Evolutionary conservation across 2,888 invertebrate species (phyloP).

Genomic region (Standfussiana lucernea): DNA sequence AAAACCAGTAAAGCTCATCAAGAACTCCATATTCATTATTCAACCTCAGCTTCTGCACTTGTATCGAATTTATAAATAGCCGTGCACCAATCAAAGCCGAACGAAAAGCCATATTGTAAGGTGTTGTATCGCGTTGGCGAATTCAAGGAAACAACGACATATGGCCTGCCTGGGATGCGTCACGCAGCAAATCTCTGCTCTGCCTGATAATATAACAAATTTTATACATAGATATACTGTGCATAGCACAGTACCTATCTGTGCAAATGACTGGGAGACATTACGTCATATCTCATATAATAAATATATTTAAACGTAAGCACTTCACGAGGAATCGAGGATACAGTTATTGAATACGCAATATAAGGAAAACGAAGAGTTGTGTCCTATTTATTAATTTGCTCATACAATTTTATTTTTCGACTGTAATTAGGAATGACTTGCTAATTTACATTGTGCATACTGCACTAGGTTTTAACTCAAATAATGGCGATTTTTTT

Average conservation of each 20-base stretch:
- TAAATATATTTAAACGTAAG: constrained; percentile 19
- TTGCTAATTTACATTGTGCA: not conserved
- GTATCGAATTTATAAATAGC: constrained; percentile 52
- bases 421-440: constrained; percentile 9
- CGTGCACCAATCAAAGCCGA: constrained; percentile 56
- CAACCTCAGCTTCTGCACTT: constrained; percentile 32
- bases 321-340: constrained; percentile 26
- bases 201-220: constrained; percentile 55
- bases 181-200: constrained; percentile 70
- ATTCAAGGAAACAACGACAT: constrained; percentile 88
- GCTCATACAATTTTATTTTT: constrained; percentile 17
- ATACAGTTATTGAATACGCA: constrained; percentile 37
- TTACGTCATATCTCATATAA: constrained; percentile 39
- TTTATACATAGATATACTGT: constrained; percentile 8
- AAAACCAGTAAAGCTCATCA: not conserved
- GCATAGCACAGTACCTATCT: constrained; percentile 17
- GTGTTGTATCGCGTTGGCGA: constrained; percentile 77
- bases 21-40: constrained; percentile 3
- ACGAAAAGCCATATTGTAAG: constrained; percentile 62
- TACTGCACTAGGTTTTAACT: not conserved
- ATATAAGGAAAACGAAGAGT: constrained; percentile 8
- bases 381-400: constrained; percentile 6
- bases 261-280: constrained; percentile 48
- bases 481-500: not conserved
- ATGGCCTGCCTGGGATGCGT: constrained; percentile 84